Evolutionary conservation across 2,888 invertebrate species (phyloP), one percentile per base, ranked within the genome.

Genomic region (Lagria hirta): DNA sequence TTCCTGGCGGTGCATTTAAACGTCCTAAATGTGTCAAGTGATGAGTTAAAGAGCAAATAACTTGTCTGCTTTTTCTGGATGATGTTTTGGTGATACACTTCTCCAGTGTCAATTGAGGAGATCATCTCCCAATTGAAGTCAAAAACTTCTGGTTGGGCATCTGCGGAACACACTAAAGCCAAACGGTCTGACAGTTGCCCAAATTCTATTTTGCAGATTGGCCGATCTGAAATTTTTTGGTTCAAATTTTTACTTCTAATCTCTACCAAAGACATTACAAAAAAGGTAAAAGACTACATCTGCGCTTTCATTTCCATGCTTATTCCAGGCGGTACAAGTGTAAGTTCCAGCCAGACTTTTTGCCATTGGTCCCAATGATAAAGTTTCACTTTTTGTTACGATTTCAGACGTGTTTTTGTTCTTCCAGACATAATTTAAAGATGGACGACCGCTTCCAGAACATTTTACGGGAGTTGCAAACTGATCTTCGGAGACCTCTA

Each of bases 391-490:
- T 23, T n/a, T 23, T 23, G 23, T 6, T n/a, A 23, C 23, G 6
- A 23, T n/a, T n/a, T n/a, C n/a, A 6, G 4, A n/a, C 1, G 23
- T 6, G 1, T n/a, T 8, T 4, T 23, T 23, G n/a, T n/a, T 23
- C n/a, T 4, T 6, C 23, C 23, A 23, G n/a, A 23, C 23, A n/a
- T 23, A 23, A 23, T 23, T 23, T 23, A 23, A 4, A 6, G 23
- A 10, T 23, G 23, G 23, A 6, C n/a, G 4, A 8, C 23, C 23
- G n/a, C 10, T 23, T 23, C 6, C 23, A 4, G 6, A 8, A n/a
- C 23, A 23, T 6, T 4, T n/a, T n/a, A 23, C 23, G 10, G 23
- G 23, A 6, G n/a, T 10, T 4, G 23, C 8, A 23, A 1, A 8
- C 10, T 4, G 8, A 23, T 23, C 10, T 23, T 23, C 23, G 4